Base-by-base conservation (phyloP, 2,797 vertebrate genomes). In the Falco cherrug region DNA sequence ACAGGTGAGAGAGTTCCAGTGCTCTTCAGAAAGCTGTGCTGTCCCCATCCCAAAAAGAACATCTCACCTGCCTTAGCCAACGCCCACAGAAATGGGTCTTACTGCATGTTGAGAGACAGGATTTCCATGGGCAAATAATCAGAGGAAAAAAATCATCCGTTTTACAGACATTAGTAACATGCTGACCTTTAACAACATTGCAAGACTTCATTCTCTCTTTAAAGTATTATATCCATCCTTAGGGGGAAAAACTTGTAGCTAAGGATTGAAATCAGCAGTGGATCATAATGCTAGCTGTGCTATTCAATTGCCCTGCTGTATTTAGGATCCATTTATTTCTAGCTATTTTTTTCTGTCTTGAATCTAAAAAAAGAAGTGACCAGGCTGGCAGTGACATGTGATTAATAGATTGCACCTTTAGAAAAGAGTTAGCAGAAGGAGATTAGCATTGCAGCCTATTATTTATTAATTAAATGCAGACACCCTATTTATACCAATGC, bases 381-480 rank as follows among this genome's bases (percentile, higher is more conserved):
- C 94, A 87, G 90, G 67, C 80, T 97, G 94, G 90, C 93, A 93
- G 83, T 95, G 95, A 93, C 92, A 83, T 95, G 90, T 94, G 94
- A 96, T 97, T 95, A 97, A 96, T 95, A 97, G 93, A 92, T 80
- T 94, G 93, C 88, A 97, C 93, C 94, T 97, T 96, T 93, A 95
- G 91, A 95, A 95, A 94, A 95, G 76, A 97, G 53, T 90, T 96
- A 95, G 87, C 93, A 97, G 96, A 87, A 95, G 88, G 86, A 95
- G 86, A 96, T 95, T 95, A 96, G 83, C 80, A 93, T 96, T 92
- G 88, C 84, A 94, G 94, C 78, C 80, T 95, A 96, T 97, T 97
- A 96, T 96, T 96, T 97, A 96, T 96, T 96, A 97, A 96, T 96
- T 97, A 97, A 95, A 97, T 94, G 87, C 93, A 95, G 94, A 92